Evolutionary conservation across 2,797 vertebrate genomes (phyloP).

Genomic region (Smutsia gigantea): DNA sequence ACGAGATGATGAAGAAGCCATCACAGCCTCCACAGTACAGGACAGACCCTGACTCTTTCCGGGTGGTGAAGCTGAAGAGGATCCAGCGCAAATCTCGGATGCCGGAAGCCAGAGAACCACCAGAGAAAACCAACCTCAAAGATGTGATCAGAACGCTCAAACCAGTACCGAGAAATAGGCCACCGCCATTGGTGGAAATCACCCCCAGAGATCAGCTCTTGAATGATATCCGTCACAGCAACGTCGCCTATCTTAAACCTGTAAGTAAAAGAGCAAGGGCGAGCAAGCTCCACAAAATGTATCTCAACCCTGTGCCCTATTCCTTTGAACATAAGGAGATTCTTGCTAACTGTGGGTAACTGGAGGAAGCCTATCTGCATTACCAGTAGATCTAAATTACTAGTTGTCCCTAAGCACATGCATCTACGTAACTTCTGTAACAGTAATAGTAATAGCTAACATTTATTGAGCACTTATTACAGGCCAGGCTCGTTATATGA

Average conservation of each 20-base stretch:
- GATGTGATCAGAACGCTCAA: constrained; percentile 96
- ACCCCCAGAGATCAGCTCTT: constrained; percentile 95
- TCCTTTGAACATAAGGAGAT: background rate
- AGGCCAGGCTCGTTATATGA: background rate
- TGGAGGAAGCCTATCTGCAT: background rate
- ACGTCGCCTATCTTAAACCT: constrained; percentile 96
- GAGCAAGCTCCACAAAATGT: rapidly evolving
- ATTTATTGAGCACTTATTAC: background rate
- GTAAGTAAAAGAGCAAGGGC: constrained; percentile 86
- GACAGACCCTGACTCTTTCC: constrained; percentile 85
- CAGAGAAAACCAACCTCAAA: constrained; percentile 93
- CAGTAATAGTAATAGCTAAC: background rate
- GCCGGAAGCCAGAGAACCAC: constrained; percentile 78
- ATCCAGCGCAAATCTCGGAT: constrained; percentile 84
- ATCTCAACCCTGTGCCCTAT: background rate
- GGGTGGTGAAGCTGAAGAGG: constrained; percentile 90
- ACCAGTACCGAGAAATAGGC: constrained; percentile 92
- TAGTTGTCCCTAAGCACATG: background rate
- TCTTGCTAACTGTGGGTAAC: background rate
- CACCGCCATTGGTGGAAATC: constrained; percentile 91
- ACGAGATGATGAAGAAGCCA: constrained; percentile 67
- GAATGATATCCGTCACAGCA: constrained; percentile 95
- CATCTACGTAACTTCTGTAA: background rate
- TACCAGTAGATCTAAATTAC: background rate
- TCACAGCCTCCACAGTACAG: background rate